Conservation (phyloP, 2,797 vertebrate species). For the Pogonophryne albipinna region DNA sequence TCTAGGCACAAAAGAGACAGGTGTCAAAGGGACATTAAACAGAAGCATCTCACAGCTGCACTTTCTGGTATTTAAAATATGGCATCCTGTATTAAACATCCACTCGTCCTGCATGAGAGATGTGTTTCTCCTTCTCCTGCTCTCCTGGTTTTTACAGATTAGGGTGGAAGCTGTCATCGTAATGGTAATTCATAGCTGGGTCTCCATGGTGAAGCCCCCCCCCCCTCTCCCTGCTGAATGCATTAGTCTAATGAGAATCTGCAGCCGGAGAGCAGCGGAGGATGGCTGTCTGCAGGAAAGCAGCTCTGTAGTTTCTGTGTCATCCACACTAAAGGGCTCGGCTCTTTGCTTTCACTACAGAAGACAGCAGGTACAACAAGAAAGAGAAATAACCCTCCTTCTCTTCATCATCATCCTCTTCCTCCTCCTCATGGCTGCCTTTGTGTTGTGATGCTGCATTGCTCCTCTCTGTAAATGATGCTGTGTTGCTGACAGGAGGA, state of each 20-base stretch:
- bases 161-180: constrained; percentile 93
- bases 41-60: no score
- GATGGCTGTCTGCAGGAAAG: constrained; percentile 85
- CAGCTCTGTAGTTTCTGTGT: constrained; percentile 68
- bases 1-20: no score
- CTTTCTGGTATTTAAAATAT: no score
- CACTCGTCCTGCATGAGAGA: constrained; percentile 17
- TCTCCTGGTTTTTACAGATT: constrained; percentile 56
- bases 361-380: constrained; percentile 71
- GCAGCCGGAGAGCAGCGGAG: constrained; percentile 86
- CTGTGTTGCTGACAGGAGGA: no score
- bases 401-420: constrained; percentile 7
- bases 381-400: constrained; percentile 15
- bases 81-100: no score
- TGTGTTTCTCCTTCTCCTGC: constrained; percentile 12
- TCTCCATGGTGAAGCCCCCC: constrained; percentile 95
- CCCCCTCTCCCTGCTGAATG: constrained; percentile 91
- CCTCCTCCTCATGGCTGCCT: constrained; percentile 59
- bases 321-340: constrained; percentile 61
- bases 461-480: constrained; percentile 1
- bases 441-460: constrained; percentile 62
- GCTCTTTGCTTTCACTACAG: constrained; percentile 68
- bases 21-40: no score
- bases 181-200: constrained; percentile 95
- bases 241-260: constrained; percentile 98